Evolutionary conservation across 2,888 invertebrate species (phyloP), one percentile per base, ranked within the genome.

Genomic region (Volucella bombylans): DNA sequence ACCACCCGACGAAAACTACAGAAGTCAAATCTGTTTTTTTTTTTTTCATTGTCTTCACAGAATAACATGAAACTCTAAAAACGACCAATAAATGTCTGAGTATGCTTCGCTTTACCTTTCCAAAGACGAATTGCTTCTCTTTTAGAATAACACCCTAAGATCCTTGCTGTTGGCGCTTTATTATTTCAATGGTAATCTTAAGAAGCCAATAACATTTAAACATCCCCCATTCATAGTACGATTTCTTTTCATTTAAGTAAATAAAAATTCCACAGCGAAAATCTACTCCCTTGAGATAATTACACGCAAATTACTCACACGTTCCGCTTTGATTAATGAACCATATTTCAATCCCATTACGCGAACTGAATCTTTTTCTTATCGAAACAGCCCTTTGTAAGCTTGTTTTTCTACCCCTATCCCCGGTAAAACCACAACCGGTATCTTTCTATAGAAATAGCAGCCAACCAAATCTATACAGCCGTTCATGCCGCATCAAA

Each of bases 261-360:
- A 67, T 59, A 50, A 45, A 68, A 76, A 68, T 76, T 76, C 76
- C 67, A 18, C 49, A 59, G 10, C 38, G 31, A 39, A 52, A 61
- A 59, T 52, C 57, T 47, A 38, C 59, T 57, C 54, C 68, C 12
- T 23, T n/a, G 23, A 23, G 50, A 76, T 76, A 76, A 76, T 76
- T 76, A 68, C 50, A 68, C 76, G 76, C 68, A 76, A 76, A 76
- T 76, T 68, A 76, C 61, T 68, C 76, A 76, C 67, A 45, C 61
- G 61, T 76, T 61, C 47, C 61, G 43, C 68, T 76, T 76, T 76
- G 76, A 76, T 50, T 68, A 68, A 76, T 76, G 68, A 68, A 76
- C 76, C 76, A 52, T 52, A 76, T 76, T 76, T 68, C 52, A 61
- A 76, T 64, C 10, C 59, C 67, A 76, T 76, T 76, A 68, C 67